Percentiles rank a stretch among this genome's conserved stretches.
Conservation (phyloP, 1,140 invertebrate genomes). For the Asbolus verrucosus region DNA sequence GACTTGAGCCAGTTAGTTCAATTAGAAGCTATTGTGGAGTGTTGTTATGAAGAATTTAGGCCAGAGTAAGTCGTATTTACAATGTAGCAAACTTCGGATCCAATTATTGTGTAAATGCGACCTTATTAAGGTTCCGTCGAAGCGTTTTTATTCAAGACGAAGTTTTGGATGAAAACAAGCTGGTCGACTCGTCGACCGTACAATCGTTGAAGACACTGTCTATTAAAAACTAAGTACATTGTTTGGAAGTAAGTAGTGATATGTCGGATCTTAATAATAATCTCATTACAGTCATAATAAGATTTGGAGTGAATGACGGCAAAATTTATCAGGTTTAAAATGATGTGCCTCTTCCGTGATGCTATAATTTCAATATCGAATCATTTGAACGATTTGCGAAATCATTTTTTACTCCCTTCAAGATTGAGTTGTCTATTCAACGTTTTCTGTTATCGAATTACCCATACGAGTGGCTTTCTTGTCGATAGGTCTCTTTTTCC, state of each 20-base stretch:
- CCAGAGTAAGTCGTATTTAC: background rate
- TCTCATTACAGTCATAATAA: slow-evolving; percentile 3
- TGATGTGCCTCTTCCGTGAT: too few relatives aligned
- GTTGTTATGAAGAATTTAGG: background rate
- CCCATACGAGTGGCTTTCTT: too few relatives aligned
- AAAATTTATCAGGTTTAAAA: background rate
- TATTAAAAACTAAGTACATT: slow-evolving; percentile 7
- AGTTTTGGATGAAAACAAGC: slow-evolving; percentile 23
- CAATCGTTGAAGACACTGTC: slow-evolving; percentile 18
- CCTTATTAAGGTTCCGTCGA: slow-evolving; percentile 15
- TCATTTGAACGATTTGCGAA: too few relatives aligned
- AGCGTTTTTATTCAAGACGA: slow-evolving; percentile 6
- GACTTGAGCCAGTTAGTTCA: too few relatives aligned
- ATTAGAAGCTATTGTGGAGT: slow-evolving; percentile 1
- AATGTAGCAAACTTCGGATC: background rate
- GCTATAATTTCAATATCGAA: too few relatives aligned
- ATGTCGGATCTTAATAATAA: slow-evolving; percentile 22
- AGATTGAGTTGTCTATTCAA: too few relatives aligned
- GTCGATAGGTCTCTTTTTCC: too few relatives aligned
- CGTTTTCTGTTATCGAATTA: too few relatives aligned
- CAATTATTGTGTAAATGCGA: slow-evolving; percentile 36
- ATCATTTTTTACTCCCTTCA: too few relatives aligned
- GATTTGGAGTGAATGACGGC: slow-evolving; percentile 3
- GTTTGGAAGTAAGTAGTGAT: background rate
- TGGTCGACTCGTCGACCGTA: slow-evolving; percentile 7